Conservation (phyloP, 2,797 vertebrate genomes). For the Phrynocephalus guinanensis region DNA sequence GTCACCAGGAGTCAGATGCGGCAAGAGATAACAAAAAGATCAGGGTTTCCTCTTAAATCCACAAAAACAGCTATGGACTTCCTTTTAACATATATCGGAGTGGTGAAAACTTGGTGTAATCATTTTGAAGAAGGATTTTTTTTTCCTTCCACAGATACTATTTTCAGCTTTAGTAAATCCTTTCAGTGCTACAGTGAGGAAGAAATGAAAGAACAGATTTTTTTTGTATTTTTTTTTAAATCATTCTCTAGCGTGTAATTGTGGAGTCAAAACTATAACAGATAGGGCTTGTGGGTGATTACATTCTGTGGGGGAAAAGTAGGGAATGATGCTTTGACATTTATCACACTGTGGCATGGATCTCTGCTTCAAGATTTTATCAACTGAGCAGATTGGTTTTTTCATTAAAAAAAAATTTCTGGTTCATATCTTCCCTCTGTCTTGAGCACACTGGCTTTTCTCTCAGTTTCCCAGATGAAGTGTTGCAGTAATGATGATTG, state of each 20-base stretch:
- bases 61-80: neutral
- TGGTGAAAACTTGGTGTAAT: conserved; percentile 1
- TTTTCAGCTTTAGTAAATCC: conserved; percentile 25
- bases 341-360: conserved; percentile 15
- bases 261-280: conserved; percentile 28
- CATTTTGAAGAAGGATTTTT: neutral
- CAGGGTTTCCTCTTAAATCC: neutral
- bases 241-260: conserved; percentile 36
- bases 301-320: conserved; percentile 37
- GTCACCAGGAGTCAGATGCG: too few species aligned
- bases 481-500: neutral
- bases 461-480: neutral
- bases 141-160: neutral
- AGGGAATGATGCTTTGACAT: conserved; percentile 28
- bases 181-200: conserved; percentile 22
- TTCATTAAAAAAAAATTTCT: conserved; percentile 32
- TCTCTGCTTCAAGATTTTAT: conserved; percentile 44
- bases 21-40: too few species aligned
- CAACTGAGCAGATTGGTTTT: neutral
- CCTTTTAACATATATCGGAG: conserved; percentile 25
- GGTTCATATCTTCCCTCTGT: neutral
- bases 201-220: conserved; percentile 3
- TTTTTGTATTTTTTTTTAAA: conserved; percentile 15
- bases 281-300: neutral
- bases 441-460: neutral